These are phyloP conservation scores for Seladonia tumulorum DNA, from an alignment of 2,888 invertebrate genomes.

Conservation along the genomic window DNA sequence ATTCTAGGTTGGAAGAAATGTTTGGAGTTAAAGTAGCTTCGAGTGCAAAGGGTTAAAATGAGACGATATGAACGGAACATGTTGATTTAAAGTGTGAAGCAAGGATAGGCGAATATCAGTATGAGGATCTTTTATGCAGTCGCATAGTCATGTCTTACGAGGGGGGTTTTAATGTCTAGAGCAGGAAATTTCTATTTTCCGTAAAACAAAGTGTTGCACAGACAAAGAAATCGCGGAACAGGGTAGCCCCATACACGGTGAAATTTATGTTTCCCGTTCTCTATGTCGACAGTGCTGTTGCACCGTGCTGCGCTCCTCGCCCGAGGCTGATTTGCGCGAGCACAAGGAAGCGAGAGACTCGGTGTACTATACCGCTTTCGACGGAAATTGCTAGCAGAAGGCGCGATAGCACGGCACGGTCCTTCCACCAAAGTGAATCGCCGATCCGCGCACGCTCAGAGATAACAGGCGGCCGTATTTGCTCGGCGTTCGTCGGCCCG, in stretches of 20 bases:
- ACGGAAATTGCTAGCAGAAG: constrained; percentile 11
- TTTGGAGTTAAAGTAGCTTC: no score
- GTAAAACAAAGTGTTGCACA: not conserved
- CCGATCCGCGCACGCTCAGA: not conserved
- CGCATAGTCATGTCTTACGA: no score
- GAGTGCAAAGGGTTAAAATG: no score
- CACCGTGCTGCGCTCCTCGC: not conserved
- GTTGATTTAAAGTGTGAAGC: not conserved
- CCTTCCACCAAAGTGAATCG: constrained; percentile 4
- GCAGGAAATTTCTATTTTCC: not conserved
- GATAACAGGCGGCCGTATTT: constrained; percentile 24
- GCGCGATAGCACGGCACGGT: not conserved
- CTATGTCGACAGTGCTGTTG: not conserved
- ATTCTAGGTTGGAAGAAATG: no score
- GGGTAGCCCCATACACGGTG: not conserved
- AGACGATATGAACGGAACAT: not conserved
- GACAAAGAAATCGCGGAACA: constrained; percentile 2
- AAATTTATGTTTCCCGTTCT: constrained; percentile 11
- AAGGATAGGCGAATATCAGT: not conserved
- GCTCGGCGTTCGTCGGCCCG: constrained; percentile 20
- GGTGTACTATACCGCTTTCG: not conserved
- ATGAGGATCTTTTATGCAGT: not conserved
- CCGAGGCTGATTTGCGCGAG: not conserved
- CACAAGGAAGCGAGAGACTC: not conserved
- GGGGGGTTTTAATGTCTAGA: not conserved